Evolutionary conservation across 2,797 vertebrate genomes (phyloP).

Genomic region (Enteromius anoplus): DNA sequence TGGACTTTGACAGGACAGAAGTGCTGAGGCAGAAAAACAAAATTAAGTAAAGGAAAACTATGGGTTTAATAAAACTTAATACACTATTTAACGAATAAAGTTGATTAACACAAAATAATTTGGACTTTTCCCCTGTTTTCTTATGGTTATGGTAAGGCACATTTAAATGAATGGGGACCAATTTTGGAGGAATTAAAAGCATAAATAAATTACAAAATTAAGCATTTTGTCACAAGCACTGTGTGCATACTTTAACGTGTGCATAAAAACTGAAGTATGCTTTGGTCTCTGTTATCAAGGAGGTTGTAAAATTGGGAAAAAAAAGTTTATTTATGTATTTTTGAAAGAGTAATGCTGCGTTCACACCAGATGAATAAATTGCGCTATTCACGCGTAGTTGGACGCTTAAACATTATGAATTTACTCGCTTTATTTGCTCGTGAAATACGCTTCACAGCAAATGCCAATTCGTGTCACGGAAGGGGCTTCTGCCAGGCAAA

Average conservation of each 20-base stretch:
- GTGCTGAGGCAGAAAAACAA: constrained; percentile 39
- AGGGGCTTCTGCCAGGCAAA: no score
- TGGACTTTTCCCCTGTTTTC: no score
- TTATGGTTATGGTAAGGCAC: not conserved
- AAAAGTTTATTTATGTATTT: not conserved
- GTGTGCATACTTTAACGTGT: not conserved
- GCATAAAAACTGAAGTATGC: not conserved
- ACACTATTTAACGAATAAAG: not conserved
- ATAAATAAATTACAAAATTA: not conserved
- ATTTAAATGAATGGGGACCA: not conserved
- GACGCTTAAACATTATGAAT: no score
- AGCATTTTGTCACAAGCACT: not conserved
- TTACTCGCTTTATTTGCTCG: no score
- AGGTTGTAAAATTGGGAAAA: not conserved
- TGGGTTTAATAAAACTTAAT: not conserved
- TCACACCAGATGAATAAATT: no score
- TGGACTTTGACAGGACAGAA: constrained; percentile 35
- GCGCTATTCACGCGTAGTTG: no score
- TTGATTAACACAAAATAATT: not conserved
- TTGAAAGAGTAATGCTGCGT: not conserved
- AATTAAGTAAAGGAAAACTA: not conserved
- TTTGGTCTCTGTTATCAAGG: not conserved
- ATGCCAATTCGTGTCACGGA: no score
- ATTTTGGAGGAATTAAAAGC: not conserved
- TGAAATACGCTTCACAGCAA: no score